Evolutionary conservation across 2,888 invertebrate genomes (phyloP), one percentile per base, ranked within the genome.

Genomic region (Polietes domitor): DNA sequence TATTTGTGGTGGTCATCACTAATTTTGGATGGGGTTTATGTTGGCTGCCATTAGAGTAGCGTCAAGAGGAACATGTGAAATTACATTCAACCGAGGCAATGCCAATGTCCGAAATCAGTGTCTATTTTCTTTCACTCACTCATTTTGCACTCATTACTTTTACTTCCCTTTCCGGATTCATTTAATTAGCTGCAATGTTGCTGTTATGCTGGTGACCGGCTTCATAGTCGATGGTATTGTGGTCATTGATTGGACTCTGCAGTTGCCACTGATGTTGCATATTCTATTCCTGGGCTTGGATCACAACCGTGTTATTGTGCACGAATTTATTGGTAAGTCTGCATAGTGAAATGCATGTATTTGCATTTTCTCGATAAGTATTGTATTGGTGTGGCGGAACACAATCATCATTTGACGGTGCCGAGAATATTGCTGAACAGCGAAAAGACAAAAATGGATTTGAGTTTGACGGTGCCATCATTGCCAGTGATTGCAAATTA

Each of bases 51-150:
- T 72, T 79, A n/a, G 72, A 89, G 90, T 85, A 92, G 70, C 89
- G 90, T 0, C 92, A 92, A 77, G 92, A 92, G 81, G 92, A 92
- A 85, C 92, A 91, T 82, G 92, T 92, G 17, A 92, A 92, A 85
- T 72, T 92, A 76, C 91, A 92, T 12, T 86, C 90, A 0, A 77
- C 89, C 0, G 91, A 92, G 41, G 89, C 89, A 50, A 93, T 99
- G 85, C 99, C 99, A 7, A 99, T 99, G 99, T 99, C 99, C 0
- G 99, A 99, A 91, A 99, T 98, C 91, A 99, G 99, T 4, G 99
- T 99, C 2, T 99, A 98, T 93, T 99, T 98, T 93, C 98, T 99
- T 0, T 98, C 98, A 1, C 94, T 99, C 68, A 98, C 98, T n/a
- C n/a, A n/a, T n/a, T n/a, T n/a, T n/a, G n/a, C n/a, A n/a, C n/a